Evolutionary conservation across 2,888 invertebrate species (phyloP).

Genomic region (Acanthosepion pharaonis): DNA sequence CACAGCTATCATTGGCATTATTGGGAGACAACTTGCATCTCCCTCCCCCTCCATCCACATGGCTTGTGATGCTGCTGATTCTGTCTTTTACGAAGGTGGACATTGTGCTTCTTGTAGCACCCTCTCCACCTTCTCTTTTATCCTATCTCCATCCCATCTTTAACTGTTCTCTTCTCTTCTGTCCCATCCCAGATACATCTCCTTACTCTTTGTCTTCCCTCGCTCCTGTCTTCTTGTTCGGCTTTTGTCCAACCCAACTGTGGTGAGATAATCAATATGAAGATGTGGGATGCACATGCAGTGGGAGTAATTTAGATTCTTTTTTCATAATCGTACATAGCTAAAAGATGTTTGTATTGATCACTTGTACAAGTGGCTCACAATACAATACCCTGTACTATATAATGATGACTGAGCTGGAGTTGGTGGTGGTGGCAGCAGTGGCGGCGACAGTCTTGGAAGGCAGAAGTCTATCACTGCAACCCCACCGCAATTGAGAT

Average conservation of each 20-base stretch:
- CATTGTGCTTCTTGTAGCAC: not conserved
- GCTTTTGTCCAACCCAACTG: constrained; percentile 45
- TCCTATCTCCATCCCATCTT: constrained; percentile 33
- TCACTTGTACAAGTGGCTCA: constrained; percentile 43
- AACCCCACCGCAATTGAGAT: not conserved
- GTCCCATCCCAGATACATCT: constrained; percentile 4
- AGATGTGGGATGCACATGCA: constrained; percentile 38
- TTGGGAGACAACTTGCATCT: not conserved
- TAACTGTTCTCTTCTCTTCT: not conserved
- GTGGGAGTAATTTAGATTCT: constrained; percentile 45
- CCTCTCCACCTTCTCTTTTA: not conserved
- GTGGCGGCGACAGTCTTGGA: not conserved
- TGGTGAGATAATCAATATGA: constrained; percentile 45
- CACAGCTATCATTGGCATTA: constrained; percentile 33
- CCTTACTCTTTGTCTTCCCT: constrained; percentile 33
- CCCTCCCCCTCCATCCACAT: not conserved
- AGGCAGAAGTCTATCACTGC: not conserved
- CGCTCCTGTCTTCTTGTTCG: constrained; percentile 40
- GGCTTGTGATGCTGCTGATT: constrained; percentile 33
- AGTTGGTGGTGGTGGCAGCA: not conserved
- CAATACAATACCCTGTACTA: constrained; percentile 18
- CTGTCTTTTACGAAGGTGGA: not conserved
- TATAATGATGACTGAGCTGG: not conserved
- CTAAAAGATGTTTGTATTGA: constrained; percentile 47
- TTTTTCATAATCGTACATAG: constrained; percentile 46